phyloP scores from a whole-genome alignment of 2,113 vertebrate genomes.

The Romanogobio albipinnatus region DNA sequence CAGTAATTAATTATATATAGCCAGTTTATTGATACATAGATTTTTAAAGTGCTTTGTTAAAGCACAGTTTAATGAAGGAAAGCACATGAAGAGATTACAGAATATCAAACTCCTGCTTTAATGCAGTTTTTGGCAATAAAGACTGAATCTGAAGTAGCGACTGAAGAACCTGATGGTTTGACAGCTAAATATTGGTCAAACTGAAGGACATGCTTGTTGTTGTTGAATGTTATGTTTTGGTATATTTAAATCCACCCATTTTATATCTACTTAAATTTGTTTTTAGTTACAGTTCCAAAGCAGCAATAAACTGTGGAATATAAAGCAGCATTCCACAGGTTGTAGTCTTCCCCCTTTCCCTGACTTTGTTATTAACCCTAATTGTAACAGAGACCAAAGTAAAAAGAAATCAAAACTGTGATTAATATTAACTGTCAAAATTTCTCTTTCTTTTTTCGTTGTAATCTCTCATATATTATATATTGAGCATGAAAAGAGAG shows the following conservation, averaged over 20 bases:
- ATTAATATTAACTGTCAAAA: not conserved
- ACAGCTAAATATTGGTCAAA: slow-evolving; percentile 22
- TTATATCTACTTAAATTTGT: not conserved
- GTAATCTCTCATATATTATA: not conserved
- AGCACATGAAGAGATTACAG: not conserved
- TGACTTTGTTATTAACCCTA: not conserved
- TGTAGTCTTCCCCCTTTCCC: slow-evolving; percentile 31
- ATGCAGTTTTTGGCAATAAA: slow-evolving; percentile 30
- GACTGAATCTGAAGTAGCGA: slow-evolving; percentile 9
- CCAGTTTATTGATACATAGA: not conserved
- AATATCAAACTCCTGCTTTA: not conserved
- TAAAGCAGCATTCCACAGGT: not conserved
- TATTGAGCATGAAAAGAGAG: not conserved
- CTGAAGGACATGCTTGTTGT: slow-evolving; percentile 1
- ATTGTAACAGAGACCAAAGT: slow-evolving; percentile 37
- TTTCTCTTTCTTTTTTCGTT: not conserved
- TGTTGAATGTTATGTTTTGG: not conserved
- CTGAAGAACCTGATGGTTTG: slow-evolving; percentile 9
- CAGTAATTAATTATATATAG: not conserved
- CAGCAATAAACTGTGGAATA: slow-evolving; percentile 10
- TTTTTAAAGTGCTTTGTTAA: slow-evolving; percentile 2
- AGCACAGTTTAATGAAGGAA: slow-evolving; percentile 23
- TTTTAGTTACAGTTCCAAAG: slow-evolving; percentile 14
- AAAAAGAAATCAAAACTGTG: slow-evolving; percentile 14
- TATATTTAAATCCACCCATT: slow-evolving; percentile 14